A percentile compares a stretch with the other conserved stretches of the same genome.
These are phyloP conservation scores for Empis livida DNA, from an alignment of 2,888 invertebrate species.

Conservation along the genomic window DNA sequence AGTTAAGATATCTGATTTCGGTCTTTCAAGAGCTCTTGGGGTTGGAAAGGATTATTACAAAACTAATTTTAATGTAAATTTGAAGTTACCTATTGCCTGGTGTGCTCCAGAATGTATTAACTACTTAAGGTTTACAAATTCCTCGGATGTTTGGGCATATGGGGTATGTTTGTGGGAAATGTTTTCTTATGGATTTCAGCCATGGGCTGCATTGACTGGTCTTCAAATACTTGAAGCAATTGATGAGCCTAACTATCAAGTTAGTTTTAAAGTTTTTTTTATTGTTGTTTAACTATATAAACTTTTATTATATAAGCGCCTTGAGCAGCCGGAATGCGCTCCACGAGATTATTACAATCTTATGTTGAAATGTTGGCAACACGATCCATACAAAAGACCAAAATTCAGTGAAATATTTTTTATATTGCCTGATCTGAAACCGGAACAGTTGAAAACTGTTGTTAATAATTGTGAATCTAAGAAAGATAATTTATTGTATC, in stretches of 20 bases:
- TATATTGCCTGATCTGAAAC: slow-evolving; percentile 70
- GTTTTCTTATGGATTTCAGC: slow-evolving; percentile 97
- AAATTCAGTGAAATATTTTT: slow-evolving; percentile 76
- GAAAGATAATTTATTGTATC: slow-evolving; percentile 66
- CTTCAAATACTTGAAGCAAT: slow-evolving; percentile 92
- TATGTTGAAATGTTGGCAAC: slow-evolving; percentile 95
- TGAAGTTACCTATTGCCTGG: slow-evolving; percentile 97
- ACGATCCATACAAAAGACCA: slow-evolving; percentile 77
- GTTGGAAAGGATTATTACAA: slow-evolving; percentile 99
- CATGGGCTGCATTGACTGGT: slow-evolving; percentile 91
- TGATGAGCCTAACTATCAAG: slow-evolving; percentile 80
- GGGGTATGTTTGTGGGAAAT: slow-evolving; percentile 99
- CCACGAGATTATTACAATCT: slow-evolving; percentile 82
- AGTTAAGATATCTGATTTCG: slow-evolving; percentile 98
- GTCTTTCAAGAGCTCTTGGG: slow-evolving; percentile 86
- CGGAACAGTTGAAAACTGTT: slow-evolving; percentile 85
- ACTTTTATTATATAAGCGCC: slow-evolving; percentile 41
- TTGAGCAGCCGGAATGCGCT: slow-evolving; percentile 90
- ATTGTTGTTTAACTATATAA: background rate
- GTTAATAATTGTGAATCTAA: slow-evolving; percentile 37
- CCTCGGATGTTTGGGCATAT: slow-evolving; percentile 97
- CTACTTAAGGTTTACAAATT: slow-evolving; percentile 87
- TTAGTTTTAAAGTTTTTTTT: slow-evolving; percentile 17
- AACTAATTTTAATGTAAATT: slow-evolving; percentile 93
- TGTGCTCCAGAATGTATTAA: slow-evolving; percentile 98